Conservation (phyloP, 2,888 invertebrate genomes). For the Panzeria rudis region DNA sequence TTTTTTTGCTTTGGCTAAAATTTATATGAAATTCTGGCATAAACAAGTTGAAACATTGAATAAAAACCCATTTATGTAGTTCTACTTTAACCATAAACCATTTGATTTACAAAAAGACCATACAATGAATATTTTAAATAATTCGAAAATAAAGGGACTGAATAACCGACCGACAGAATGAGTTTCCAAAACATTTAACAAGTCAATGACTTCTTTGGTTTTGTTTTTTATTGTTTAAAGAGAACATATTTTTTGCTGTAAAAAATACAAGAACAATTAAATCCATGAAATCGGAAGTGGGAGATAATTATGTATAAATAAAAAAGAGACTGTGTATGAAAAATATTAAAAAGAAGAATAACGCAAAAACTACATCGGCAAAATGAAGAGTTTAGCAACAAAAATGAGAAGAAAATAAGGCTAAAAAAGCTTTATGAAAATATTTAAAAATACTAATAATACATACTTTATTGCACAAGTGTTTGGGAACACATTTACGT, state of each 20-base stretch:
- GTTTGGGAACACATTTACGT: too few relatives aligned
- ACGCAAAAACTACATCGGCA: neutral
- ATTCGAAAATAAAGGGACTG: slow-evolving; percentile 14
- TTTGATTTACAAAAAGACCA: slow-evolving; percentile 30
- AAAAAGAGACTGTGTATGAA: neutral
- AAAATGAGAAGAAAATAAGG: too few relatives aligned
- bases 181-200: slow-evolving; percentile 56
- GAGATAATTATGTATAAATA: slow-evolving; percentile 43
- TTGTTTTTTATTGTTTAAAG: slow-evolving; percentile 46
- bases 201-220: slow-evolving; percentile 65
- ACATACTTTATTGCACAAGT: too few relatives aligned
- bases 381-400: too few relatives aligned
- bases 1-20: neutral
- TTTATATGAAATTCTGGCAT: neutral
- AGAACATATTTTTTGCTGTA: slow-evolving; percentile 10
- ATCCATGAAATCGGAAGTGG: slow-evolving; percentile 64
- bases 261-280: slow-evolving; percentile 19
- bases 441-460: too few relatives aligned
- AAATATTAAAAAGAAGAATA: slow-evolving; percentile 38
- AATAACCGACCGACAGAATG: slow-evolving; percentile 21
- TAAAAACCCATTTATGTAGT: neutral
- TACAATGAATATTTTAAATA: slow-evolving; percentile 28
- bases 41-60: neutral
- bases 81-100: slow-evolving; percentile 34
- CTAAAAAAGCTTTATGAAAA: too few relatives aligned